phyloP scores from a whole-genome alignment of 2,113 vertebrate genomes.

The Prunella fulvescens region DNA sequence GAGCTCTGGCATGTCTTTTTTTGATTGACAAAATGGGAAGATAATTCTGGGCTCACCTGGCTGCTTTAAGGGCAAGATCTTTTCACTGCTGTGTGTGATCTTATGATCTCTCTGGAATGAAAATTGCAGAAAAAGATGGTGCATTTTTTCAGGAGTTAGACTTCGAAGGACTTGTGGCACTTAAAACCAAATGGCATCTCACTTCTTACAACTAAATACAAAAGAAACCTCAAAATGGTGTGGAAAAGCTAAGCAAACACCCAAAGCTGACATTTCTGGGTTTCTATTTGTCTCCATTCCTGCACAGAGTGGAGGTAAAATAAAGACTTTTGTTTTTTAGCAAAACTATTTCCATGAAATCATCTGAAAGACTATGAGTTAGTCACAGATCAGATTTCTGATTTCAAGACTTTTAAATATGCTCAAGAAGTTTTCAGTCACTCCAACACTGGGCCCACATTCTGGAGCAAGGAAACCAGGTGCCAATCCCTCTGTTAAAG shows the following conservation, averaged over 20 bases:
- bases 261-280: neutral
- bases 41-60: neutral
- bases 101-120: neutral
- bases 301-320: neutral
- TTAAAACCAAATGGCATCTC: neutral
- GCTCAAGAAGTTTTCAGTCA: neutral
- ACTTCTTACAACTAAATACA: neutral
- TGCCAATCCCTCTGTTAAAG: neutral
- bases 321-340: neutral
- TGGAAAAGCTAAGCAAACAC: neutral
- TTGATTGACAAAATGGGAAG: neutral
- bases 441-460: accelerated
- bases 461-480: neutral
- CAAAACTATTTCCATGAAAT: neutral
- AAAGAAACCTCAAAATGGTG: neutral
- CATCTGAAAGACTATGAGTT: neutral
- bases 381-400: neutral
- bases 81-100: neutral
- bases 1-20: neutral
- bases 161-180: neutral
- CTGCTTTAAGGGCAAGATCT: neutral
- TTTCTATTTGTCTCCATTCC: neutral
- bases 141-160: neutral
- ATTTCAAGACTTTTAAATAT: neutral
- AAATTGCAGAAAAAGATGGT: neutral